These are phyloP conservation scores for Ormyrus thymus DNA, from an alignment of 2,888 invertebrate genomes.

Conservation along the genomic window DNA sequence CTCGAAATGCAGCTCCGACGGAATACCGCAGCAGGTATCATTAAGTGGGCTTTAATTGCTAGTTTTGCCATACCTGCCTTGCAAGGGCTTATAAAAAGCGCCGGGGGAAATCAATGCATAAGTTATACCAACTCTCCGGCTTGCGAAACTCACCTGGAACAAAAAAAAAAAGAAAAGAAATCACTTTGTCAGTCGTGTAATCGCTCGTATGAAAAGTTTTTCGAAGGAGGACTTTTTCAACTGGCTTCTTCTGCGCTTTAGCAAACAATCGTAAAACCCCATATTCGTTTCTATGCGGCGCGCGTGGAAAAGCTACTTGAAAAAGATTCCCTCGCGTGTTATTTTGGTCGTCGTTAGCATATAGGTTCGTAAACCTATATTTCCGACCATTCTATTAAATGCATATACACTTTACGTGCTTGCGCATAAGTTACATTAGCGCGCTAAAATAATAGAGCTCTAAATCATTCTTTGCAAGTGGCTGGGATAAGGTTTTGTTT, in stretches of 20 bases:
- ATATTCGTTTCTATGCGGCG: too few relatives aligned
- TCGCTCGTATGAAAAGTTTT: not conserved
- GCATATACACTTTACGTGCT: slow-evolving; percentile 13
- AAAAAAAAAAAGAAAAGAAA: slow-evolving; percentile 37
- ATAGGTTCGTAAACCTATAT: slow-evolving; percentile 6
- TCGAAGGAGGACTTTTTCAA: not conserved
- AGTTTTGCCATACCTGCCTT: slow-evolving; percentile 8
- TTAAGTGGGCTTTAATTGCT: slow-evolving; percentile 23
- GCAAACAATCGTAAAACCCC: too few relatives aligned
- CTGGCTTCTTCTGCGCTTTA: too few relatives aligned
- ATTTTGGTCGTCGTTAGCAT: not conserved
- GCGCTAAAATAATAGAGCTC: slow-evolving; percentile 5
- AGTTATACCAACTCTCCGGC: not conserved
- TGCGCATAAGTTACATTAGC: not conserved
- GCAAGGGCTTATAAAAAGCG: slow-evolving; percentile 2
- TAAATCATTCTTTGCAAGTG: too few relatives aligned
- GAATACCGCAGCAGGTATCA: slow-evolving; percentile 13
- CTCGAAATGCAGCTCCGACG: not conserved
- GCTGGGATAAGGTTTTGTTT: too few relatives aligned
- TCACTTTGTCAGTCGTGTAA: not conserved
- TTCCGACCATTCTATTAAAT: slow-evolving; percentile 18
- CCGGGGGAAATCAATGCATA: not conserved
- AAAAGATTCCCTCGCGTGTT: not conserved
- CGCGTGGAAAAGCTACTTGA: too few relatives aligned
- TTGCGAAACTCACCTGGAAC: slow-evolving; percentile 41